phyloP scores from a whole-genome alignment of 2,888 invertebrate species.

The Girardia tigrina region DNA sequence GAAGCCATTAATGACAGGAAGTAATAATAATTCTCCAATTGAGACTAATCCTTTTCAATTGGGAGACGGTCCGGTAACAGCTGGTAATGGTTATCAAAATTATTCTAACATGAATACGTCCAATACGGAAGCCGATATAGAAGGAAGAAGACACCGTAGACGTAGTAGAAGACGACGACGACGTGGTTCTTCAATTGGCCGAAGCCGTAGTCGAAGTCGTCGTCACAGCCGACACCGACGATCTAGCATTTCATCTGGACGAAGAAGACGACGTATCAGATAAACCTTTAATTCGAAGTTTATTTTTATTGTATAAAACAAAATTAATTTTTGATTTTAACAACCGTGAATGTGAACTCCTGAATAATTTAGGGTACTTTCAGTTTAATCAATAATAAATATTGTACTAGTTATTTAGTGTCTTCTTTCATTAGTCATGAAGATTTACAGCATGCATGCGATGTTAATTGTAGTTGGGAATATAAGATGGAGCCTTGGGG shows the following conservation, averaged over 20 bases:
- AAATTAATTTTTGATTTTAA: too few relatives aligned
- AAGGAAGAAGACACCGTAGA: background rate
- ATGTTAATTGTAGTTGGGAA: too few relatives aligned
- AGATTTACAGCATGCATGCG: too few relatives aligned
- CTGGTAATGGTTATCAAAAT: background rate
- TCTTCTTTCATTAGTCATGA: too few relatives aligned
- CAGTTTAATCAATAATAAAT: too few relatives aligned
- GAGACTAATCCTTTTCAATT: background rate
- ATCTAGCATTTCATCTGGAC: background rate
- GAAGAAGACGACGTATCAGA: background rate
- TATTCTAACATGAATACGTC: conserved; percentile 11
- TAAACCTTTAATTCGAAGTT: too few relatives aligned
- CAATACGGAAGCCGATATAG: background rate
- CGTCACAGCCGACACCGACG: background rate
- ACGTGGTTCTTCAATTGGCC: background rate
- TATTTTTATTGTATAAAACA: too few relatives aligned
- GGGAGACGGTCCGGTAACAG: background rate
- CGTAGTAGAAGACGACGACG: background rate
- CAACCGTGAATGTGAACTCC: too few relatives aligned
- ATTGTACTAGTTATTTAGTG: too few relatives aligned
- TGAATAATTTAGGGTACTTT: too few relatives aligned
- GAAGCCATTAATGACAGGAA: conserved; percentile 4
- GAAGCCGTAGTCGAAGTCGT: background rate
- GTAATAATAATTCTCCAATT: conserved; percentile 19
- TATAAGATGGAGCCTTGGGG: too few relatives aligned